These are phyloP conservation scores for Apaloderma vittatum DNA, from an alignment of 2,113 vertebrate genomes.

Conservation along the genomic window DNA sequence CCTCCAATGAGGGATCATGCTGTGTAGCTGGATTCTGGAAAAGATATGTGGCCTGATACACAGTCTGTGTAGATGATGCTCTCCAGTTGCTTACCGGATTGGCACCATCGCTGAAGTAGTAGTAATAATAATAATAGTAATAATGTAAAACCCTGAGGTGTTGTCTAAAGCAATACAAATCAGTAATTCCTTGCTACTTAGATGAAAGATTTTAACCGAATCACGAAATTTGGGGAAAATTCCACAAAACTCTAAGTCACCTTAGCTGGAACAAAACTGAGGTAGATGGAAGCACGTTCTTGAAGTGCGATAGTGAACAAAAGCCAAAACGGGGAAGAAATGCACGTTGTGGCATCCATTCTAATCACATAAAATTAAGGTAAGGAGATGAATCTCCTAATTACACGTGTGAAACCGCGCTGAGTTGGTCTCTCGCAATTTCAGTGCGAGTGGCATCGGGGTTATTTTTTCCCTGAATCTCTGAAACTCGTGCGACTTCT, in stretches of 20 bases:
- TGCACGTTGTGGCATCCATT: not conserved
- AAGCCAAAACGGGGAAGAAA: not conserved
- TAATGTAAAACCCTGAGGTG: not conserved
- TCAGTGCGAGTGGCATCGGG: not conserved
- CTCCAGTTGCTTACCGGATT: not conserved
- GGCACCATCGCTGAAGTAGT: not conserved
- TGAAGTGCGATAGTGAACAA: not conserved
- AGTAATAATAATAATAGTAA: too few species aligned
- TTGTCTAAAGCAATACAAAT: fast-evolving
- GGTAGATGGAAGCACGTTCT: fast-evolving
- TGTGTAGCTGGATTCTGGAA: not conserved
- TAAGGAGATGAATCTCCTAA: not conserved
- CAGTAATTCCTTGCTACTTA: not conserved
- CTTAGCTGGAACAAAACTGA: not conserved
- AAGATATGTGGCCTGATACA: fast-evolving
- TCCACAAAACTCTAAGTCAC: not conserved
- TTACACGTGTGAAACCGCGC: not conserved
- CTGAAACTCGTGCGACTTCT: not conserved
- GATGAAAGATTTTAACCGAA: not conserved
- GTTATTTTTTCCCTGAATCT: not conserved
- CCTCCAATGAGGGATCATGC: not conserved
- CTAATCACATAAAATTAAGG: not conserved
- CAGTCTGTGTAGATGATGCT: fast-evolving
- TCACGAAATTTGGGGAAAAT: not conserved
- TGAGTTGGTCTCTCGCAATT: not conserved